These are phyloP conservation scores for Ganaspis brasiliensis DNA, from an alignment of 2,888 invertebrate species.

Conservation along the genomic window DNA sequence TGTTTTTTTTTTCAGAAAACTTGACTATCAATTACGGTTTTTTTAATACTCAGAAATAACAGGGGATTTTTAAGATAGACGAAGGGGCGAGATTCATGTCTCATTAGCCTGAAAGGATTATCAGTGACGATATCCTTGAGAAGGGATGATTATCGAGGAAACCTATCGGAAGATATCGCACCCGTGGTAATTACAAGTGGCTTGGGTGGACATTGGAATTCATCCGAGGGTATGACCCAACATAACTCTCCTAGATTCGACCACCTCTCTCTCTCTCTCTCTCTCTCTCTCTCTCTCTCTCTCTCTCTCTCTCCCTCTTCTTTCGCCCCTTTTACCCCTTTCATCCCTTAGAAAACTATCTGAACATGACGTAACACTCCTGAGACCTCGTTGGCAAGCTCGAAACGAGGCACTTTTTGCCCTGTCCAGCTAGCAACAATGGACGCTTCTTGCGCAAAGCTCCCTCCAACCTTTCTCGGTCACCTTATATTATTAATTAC, in stretches of 20 bases:
- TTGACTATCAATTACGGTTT: too few species aligned
- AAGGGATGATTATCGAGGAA: constrained; percentile 60
- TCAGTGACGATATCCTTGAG: constrained; percentile 48
- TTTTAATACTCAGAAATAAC: too few species aligned
- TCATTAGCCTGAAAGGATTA: constrained; percentile 72
- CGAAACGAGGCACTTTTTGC: constrained; percentile 73
- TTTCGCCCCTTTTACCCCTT: constrained; percentile 61
- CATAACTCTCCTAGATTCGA: constrained; percentile 44
- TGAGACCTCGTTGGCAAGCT: constrained; percentile 70
- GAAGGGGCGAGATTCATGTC: constrained; percentile 53
- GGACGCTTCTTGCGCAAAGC: constrained; percentile 75
- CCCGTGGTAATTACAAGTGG: constrained; percentile 74
- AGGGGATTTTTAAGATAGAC: not conserved
- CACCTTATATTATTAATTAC: constrained; percentile 80
- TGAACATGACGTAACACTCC: constrained; percentile 80
- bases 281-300: constrained; percentile 57
- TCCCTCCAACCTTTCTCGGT: constrained; percentile 61
- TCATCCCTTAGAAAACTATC: constrained; percentile 76
- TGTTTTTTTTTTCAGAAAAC: too few species aligned
- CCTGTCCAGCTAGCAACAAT: constrained; percentile 78
- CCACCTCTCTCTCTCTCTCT: constrained; percentile 62
- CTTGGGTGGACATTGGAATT: constrained; percentile 77
- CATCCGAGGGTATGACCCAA: constrained; percentile 70
- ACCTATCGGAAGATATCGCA: constrained; percentile 67
- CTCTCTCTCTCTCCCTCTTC: constrained; percentile 39